Evolutionary conservation across 2,797 vertebrate species (phyloP), one percentile per base, ranked within the genome.

Genomic region (Xerus rutilus): DNA sequence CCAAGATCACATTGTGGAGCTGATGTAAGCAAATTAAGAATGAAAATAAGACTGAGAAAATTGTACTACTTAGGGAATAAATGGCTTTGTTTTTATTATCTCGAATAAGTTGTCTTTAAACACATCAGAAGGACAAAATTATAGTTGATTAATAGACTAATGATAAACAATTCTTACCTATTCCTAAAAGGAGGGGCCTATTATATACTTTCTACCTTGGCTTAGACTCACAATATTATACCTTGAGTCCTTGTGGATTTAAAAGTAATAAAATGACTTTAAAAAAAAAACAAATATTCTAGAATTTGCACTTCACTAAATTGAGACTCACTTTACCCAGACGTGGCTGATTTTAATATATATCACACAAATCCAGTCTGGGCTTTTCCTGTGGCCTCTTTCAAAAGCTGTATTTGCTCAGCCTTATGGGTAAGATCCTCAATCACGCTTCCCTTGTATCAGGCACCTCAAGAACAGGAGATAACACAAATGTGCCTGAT

Each of bases 341-440:
- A 93, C 74, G 74, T 64, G 77, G 88, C 82, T 74, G 92, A 88
- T 76, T 93, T 93, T 88, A 92, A 45, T 28, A 64, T 32, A 20
- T 77, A 72, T 59, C 54, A 57, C 52, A 39, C 35, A 91, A 69
- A 70, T 94, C 43, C 70, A 93, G 64, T 70, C 87, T 72, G 45
- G 39, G 47, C 28, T 91, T 84, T 77, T 76, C 62, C 43, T 49
- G 84, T 91, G 96, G 89, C 79, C 95, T 97, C 92, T 98, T 98
- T 98, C 89, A 93, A 97, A 98, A 97, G 91, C 95, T 96, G 57
- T 96, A 96, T 97, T 96, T 72, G 79, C 3, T 97, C 91, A 97
- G 96, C 95, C 97, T 98, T 98, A 97, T 98, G 97, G 91, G 91
- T 57, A 73, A 97, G 95, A 95, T 94, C 45, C 85, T 98, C 97